phyloP scores from a whole-genome alignment of 2,113 vertebrate species.

The Dromas ardeola region DNA sequence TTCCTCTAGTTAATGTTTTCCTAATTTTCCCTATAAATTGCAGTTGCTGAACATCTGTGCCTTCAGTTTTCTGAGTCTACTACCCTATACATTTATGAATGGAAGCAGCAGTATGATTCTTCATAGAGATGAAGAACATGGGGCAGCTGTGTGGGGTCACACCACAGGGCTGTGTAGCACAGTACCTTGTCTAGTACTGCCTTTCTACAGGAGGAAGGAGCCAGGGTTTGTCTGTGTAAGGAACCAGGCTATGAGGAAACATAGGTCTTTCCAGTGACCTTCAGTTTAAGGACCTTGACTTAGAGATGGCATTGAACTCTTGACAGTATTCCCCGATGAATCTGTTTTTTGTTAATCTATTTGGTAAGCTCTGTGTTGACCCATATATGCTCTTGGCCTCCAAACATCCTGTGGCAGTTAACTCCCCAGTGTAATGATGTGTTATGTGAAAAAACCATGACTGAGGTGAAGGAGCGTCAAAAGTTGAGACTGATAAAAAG shows the following conservation, averaged over 20 bases:
- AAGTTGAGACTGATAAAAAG: not conserved
- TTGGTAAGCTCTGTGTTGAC: not conserved
- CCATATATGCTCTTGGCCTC: not conserved
- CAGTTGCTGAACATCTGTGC: not conserved
- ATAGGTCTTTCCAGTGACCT: not conserved
- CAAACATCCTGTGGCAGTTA: conserved; percentile 19
- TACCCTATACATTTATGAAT: not conserved
- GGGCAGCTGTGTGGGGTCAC: not conserved
- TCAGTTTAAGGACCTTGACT: not conserved
- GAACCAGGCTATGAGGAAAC: not conserved
- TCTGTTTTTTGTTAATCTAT: not conserved
- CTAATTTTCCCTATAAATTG: not conserved
- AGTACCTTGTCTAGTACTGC: too few species aligned
- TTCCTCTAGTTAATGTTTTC: not conserved
- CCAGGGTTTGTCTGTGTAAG: not conserved
- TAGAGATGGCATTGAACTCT: not conserved
- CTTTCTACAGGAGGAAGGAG: not conserved
- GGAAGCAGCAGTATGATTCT: not conserved
- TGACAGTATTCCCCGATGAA: not conserved
- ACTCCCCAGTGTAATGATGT: not conserved
- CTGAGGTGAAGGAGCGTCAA: not conserved
- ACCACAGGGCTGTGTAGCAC: not conserved
- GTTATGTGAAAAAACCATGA: not conserved
- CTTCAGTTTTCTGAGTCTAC: not conserved
- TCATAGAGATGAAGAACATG: not conserved